phyloP scores from a whole-genome alignment of 1,140 invertebrate genomes.

The Macrocentrus cingulum region DNA sequence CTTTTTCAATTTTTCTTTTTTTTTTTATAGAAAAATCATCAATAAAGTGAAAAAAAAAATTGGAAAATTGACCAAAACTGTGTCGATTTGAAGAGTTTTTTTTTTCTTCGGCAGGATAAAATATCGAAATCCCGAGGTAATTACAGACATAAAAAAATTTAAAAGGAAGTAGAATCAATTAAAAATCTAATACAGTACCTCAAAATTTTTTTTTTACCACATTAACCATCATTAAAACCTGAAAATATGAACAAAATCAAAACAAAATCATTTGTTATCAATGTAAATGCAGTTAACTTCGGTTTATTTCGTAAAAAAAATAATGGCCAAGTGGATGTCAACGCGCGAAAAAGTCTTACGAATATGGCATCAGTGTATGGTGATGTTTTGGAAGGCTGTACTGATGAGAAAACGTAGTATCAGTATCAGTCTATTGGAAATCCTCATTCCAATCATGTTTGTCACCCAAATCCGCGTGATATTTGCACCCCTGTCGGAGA shows the following conservation, averaged over 20 bases:
- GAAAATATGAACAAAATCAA: not conserved
- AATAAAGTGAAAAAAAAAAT: too few relatives aligned
- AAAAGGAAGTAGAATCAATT: slow-evolving; percentile 36
- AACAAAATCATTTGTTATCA: too few relatives aligned
- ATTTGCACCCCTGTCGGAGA: slow-evolving; percentile 29
- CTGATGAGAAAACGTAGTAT: slow-evolving; percentile 28
- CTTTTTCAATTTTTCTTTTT: too few relatives aligned
- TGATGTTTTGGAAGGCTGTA: slow-evolving; percentile 35
- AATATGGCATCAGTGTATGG: slow-evolving; percentile 10
- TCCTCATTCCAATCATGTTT: slow-evolving; percentile 31
- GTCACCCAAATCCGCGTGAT: slow-evolving; percentile 36
- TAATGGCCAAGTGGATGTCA: too few relatives aligned
- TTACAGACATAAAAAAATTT: slow-evolving; percentile 34
- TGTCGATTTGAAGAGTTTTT: slow-evolving; percentile 42
- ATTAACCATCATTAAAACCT: not conserved
- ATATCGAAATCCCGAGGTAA: slow-evolving; percentile 32
- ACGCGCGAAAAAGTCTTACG: not conserved
- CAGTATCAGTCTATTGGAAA: slow-evolving; percentile 28
- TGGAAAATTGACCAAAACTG: slow-evolving; percentile 40
- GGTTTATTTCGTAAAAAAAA: too few relatives aligned
- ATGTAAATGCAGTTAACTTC: slow-evolving; percentile 1
- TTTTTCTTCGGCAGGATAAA: slow-evolving; percentile 32
- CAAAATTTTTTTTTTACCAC: not conserved
- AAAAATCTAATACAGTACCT: slow-evolving; percentile 18
- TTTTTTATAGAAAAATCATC: too few relatives aligned